Evolutionary conservation across 2,113 vertebrate genomes (phyloP).

Genomic region (Sphyrna mokarran): DNA sequence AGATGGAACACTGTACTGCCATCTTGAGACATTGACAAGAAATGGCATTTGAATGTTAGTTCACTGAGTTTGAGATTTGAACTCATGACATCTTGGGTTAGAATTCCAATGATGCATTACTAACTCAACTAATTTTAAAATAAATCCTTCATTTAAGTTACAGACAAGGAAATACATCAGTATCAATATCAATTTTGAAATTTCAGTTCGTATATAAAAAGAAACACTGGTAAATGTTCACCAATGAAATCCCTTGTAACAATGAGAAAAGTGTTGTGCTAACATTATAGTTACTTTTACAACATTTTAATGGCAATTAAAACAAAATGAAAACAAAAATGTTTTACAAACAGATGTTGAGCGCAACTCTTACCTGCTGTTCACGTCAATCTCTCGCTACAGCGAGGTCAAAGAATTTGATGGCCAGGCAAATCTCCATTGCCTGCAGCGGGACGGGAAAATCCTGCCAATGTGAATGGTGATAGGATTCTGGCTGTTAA

Average conservation of each 20-base stretch:
- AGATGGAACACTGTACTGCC: slow-evolving; percentile 29
- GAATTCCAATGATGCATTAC: background rate
- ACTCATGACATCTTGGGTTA: background rate
- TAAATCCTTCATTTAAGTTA: background rate
- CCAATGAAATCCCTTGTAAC: background rate
- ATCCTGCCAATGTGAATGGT: too few relatives aligned
- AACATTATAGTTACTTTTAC: background rate
- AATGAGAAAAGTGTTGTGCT: background rate
- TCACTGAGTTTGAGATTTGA: background rate
- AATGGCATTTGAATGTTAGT: slow-evolving; percentile 1
- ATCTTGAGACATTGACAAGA: background rate
- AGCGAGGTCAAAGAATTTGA: too few relatives aligned
- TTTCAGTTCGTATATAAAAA: background rate
- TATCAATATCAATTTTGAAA: background rate
- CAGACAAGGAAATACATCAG: background rate
- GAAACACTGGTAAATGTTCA: background rate
- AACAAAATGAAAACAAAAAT: background rate
- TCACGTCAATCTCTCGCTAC: too few relatives aligned
- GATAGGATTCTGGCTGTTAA: too few relatives aligned
- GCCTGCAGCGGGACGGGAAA: too few relatives aligned
- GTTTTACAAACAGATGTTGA: background rate
- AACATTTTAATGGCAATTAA: background rate
- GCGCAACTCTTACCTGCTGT: too few relatives aligned
- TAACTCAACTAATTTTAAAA: background rate
- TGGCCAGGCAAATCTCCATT: too few relatives aligned